A percentile compares a stretch with the other conserved stretches of the same genome.
phyloP scores from a whole-genome alignment of 2,113 vertebrate genomes.

The Lophius piscatorius region DNA sequence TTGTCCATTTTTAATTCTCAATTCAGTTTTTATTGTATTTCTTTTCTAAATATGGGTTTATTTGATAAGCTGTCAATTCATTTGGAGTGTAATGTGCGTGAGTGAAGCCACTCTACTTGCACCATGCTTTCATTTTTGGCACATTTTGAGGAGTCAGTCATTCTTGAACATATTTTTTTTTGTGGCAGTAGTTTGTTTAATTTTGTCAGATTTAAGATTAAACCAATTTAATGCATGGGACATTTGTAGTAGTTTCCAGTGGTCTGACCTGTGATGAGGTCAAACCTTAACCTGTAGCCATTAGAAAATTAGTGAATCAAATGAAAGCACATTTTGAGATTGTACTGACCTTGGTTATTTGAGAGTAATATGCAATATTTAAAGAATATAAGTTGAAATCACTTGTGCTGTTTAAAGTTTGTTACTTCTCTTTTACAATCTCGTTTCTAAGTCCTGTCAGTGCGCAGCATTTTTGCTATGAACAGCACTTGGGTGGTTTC shows the following conservation, averaged over 20 bases:
- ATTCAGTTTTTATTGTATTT: neutral
- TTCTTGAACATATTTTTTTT: slow-evolving; percentile 31
- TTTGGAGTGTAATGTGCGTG: neutral
- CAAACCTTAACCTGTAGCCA: neutral
- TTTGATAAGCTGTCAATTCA: neutral
- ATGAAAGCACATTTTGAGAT: neutral
- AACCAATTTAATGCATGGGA: too few relatives aligned
- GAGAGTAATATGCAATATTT: neutral
- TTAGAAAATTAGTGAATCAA: neutral
- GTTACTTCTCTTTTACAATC: slow-evolving; percentile 16
- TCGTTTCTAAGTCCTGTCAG: neutral
- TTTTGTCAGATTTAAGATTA: neutral
- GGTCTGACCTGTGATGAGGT: neutral
- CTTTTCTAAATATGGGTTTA: neutral
- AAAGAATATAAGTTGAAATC: slow-evolving; percentile 4
- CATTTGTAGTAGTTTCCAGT: too few relatives aligned
- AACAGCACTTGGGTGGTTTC: neutral
- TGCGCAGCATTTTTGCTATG: slow-evolving; percentile 1
- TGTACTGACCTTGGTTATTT: slow-evolving; percentile 2
- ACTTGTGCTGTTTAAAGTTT: neutral
- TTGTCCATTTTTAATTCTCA: neutral
- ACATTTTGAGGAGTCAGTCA: neutral
- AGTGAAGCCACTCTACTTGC: slow-evolving; percentile 5
- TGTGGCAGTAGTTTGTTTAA: neutral
- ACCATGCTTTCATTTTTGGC: neutral